Evolutionary conservation across 2,113 vertebrate species (phyloP), one percentile per base, ranked within the genome.

Genomic region (Ictalurus furcatus): DNA sequence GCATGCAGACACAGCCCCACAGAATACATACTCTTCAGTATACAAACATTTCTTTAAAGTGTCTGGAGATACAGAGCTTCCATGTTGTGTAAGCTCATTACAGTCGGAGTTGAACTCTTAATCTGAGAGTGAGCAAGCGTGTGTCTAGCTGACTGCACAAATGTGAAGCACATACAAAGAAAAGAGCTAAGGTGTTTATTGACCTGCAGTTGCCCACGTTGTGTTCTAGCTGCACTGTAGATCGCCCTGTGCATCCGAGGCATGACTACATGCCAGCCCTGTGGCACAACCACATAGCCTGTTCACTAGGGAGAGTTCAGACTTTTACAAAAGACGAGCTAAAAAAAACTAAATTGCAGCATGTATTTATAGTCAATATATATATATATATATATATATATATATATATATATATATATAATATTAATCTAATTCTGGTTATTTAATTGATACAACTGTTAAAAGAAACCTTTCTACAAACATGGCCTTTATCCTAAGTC

Each of bases 271-370:
- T 92, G 93, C 93, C 93, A 94, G 56, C 25, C 12, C 11, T 67
- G 37, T 65, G 25, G 92, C 92, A 8, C 30, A 85, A 92, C 93
- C 58, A 95, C 95, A 96, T 96, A 93, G 94, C 93, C 95, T 97
- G 95, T 96, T 96, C 95, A 91, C 95, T 91, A 93, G 94, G 96
- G 95, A 95, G 96, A 95, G 96, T 96, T 96, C 95, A 96, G 95
- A 97, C 96, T 54, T 56, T 54, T 12, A 85, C 16, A 23, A 97
- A 96, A 97, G 94, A 94, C 94, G 94, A 63, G 90, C 95, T 96
- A 96, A 94, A 96, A 92, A 96, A 63, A n/a, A 52, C 0, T 63
- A 93, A 94, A 94, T 94, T 94, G 94, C 30, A 73, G 88, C 91
- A 73, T 91, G 93, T 83, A 25, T 13, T 61, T 6, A 0, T 61